Evolutionary conservation across 2,888 invertebrate genomes (phyloP).

Genomic region (Sphaerophoria taeniata): DNA sequence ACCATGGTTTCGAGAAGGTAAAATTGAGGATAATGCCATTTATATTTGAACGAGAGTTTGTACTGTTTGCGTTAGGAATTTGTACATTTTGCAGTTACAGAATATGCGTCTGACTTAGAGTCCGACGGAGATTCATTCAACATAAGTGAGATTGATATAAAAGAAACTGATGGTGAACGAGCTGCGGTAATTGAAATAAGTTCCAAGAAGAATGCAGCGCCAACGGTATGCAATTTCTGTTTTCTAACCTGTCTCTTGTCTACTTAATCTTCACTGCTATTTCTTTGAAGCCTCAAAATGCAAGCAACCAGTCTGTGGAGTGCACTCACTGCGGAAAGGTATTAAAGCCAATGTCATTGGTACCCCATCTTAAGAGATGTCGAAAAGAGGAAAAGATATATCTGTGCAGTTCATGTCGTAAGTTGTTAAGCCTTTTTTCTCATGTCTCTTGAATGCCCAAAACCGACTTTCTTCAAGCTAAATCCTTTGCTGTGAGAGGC

Average conservation of each 20-base stretch:
- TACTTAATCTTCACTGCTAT: no score
- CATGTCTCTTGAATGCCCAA: neutral
- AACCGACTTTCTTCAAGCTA: constrained; percentile 35
- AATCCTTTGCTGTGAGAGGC: constrained; percentile 47
- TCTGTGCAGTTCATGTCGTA: constrained; percentile 69
- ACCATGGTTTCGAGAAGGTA: constrained; percentile 35
- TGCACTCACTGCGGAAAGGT: constrained; percentile 55
- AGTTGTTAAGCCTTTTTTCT: neutral
- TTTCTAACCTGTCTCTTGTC: no score
- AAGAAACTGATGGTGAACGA: neutral
- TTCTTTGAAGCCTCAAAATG: neutral
- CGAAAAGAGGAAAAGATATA: constrained; percentile 42
- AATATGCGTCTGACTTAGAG: neutral
- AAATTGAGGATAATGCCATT: neutral
- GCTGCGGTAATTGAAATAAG: neutral
- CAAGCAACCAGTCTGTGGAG: constrained; percentile 14
- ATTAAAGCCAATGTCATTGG: constrained; percentile 57
- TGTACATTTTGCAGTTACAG: neutral
- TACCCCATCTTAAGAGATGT: constrained; percentile 58
- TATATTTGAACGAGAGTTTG: neutral
- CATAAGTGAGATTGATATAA: neutral
- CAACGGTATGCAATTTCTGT: no score
- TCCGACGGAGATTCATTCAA: neutral
- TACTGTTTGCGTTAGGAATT: constrained; percentile 5
- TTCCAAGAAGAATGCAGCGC: no score